These are phyloP conservation scores for Gandaritis pyraliata DNA, from an alignment of 2,888 invertebrate genomes.

Conservation along the genomic window DNA sequence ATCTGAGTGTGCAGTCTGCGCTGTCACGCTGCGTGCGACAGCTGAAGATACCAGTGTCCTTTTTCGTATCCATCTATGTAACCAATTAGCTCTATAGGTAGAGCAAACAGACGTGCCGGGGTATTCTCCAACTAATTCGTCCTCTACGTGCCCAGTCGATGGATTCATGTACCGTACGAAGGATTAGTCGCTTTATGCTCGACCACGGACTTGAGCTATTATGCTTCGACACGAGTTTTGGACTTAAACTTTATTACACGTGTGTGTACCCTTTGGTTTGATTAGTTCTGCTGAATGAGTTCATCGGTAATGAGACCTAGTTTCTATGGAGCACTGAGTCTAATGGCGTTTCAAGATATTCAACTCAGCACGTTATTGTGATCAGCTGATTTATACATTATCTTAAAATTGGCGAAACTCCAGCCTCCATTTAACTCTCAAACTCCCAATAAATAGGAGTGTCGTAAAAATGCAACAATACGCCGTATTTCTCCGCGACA, in stretches of 20 bases:
- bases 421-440: constrained; percentile 26
- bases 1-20: constrained; percentile 48
- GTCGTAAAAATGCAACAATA: constrained; percentile 54
- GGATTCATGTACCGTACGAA: constrained; percentile 41
- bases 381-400: constrained; percentile 25
- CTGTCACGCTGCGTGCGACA: constrained; percentile 35
- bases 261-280: constrained; percentile 19
- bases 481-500: constrained; percentile 45
- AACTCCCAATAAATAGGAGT: constrained; percentile 47
- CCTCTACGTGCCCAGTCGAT: constrained; percentile 56
- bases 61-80: constrained; percentile 4
- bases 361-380: constrained; percentile 4
- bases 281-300: constrained; percentile 28
- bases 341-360: constrained; percentile 12
- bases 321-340: constrained; percentile 8
- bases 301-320: constrained; percentile 10
- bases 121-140: constrained; percentile 46
- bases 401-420: constrained; percentile 26
- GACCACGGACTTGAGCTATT: constrained; percentile 55
- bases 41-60: constrained; percentile 39
- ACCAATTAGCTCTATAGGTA: constrained; percentile 41
- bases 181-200: constrained; percentile 62
- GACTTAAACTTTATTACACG: constrained; percentile 26
- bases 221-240: constrained; percentile 54
- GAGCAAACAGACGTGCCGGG: constrained; percentile 55